These are phyloP conservation scores for Brenthis daphne DNA, from an alignment of 2,888 invertebrate species.

Conservation along the genomic window DNA sequence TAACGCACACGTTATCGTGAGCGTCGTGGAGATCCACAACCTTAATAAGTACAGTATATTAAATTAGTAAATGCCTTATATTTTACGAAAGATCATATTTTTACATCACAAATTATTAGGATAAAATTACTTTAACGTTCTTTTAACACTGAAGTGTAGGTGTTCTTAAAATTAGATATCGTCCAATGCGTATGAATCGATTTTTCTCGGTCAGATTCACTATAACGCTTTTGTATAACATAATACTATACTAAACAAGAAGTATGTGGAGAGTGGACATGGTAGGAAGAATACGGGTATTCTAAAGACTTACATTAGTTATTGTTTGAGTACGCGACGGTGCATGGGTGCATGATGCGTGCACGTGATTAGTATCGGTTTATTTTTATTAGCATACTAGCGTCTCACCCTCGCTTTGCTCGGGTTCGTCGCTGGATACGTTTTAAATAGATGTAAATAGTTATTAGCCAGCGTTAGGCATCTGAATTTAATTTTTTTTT, in stretches of 20 bases:
- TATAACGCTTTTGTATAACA: constrained; percentile 11
- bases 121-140: not conserved
- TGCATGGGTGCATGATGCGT: constrained; percentile 17
- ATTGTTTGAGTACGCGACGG: constrained; percentile 23
- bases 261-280: constrained; percentile 10
- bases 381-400: not conserved
- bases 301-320: constrained; percentile 4
- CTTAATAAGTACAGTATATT: too few relatives aligned
- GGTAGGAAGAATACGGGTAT: not conserved
- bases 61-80: too few relatives aligned
- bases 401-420: too few relatives aligned
- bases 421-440: too few relatives aligned
- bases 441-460: too few relatives aligned
- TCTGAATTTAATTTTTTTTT: too few relatives aligned
- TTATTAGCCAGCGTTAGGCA: too few relatives aligned
- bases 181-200: constrained; percentile 28
- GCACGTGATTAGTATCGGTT: constrained; percentile 1
- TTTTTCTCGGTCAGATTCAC: constrained; percentile 37
- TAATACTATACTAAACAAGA: not conserved
- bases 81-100: too few relatives aligned
- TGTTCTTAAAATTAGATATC: constrained; percentile 19
- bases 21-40: too few relatives aligned
- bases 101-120: too few relatives aligned
- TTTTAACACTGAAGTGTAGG: constrained; percentile 1
- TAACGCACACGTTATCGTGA: too few relatives aligned